Evolutionary conservation across 2,113 vertebrate species (phyloP), one percentile per base, ranked within the genome.

Genomic region (Lepisosteus oculatus): DNA sequence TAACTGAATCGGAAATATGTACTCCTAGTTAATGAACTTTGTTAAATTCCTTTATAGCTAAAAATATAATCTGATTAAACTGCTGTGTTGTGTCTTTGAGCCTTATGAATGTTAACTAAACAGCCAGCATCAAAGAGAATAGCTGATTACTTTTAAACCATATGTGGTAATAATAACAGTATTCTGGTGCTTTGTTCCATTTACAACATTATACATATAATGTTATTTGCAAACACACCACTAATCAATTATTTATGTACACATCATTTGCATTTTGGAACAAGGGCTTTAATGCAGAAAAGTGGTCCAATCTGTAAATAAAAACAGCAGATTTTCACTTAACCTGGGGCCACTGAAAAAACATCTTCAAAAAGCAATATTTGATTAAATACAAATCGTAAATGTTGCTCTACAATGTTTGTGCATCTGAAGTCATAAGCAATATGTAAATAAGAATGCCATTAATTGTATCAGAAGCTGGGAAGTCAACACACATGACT

Each of bases 301-400:
- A 67, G 65, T 67, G 68, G 67, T 76, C 44, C 62, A 74, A 77
- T 80, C 74, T 74, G 77, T 74, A 80, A 83, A 82, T 78, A 80
- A 77, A 74, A 75, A 67, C 55, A 7, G 61, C 56, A 72, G 45
- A 29, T 78, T 55, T 79, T 76, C 76, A 74, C 76, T 78, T 86
- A 84, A 89, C 87, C 86, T 88, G 86, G 81, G 88, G 82, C 75
- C 73, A 59, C 76, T 76, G 62, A 77, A 71, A 68, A 72, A 75
- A 70, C 76, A 79, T 83, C 81, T 86, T 85, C 80, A 78, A 81
- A 84, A 72, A 85, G 85, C 79, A 86, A 88, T 87, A 86, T 90
- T 89, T 88, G 85, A 90, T 87, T 79, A 80, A 80, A 83, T 86
- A 86, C 78, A 84, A 81, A 84, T 84, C 83, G 75, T 71, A 57